phyloP scores from a whole-genome alignment of 2,113 vertebrate genomes.

The Crotalus tigris region DNA sequence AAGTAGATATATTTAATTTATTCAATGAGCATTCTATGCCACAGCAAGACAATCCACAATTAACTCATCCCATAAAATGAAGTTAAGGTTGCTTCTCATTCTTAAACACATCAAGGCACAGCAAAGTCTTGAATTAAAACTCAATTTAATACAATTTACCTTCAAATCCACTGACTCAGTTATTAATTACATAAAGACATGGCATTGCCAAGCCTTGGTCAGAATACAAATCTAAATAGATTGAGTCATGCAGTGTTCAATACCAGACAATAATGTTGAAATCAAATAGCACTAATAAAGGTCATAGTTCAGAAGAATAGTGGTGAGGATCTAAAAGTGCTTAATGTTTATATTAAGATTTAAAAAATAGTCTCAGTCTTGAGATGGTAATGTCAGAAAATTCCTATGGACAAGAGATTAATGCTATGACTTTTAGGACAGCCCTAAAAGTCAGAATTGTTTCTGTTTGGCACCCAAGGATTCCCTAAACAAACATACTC shows the following conservation, averaged over 20 bases:
- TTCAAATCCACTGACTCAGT: constrained; percentile 40
- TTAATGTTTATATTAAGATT: not conserved
- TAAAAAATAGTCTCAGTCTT: not conserved
- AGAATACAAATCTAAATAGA: constrained; percentile 11
- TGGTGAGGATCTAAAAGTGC: not conserved
- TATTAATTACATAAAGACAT: constrained; percentile 3
- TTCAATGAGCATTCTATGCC: constrained; percentile 55
- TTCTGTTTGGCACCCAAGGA: not conserved
- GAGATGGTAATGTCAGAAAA: not conserved
- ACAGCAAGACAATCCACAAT: constrained; percentile 68
- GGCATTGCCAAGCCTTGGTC: not conserved
- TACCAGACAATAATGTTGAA: not conserved
- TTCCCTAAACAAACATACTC: not conserved
- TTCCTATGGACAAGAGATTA: not conserved
- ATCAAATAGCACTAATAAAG: not conserved
- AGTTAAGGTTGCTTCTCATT: constrained; percentile 48
- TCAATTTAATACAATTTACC: constrained; percentile 27
- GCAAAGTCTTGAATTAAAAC: constrained; percentile 32
- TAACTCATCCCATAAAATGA: constrained; percentile 63
- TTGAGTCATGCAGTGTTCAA: accelerated
- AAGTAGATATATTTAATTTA: constrained; percentile 64
- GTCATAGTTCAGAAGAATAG: not conserved
- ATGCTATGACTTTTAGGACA: not conserved
- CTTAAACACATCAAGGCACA: constrained; percentile 34
- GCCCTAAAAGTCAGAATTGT: not conserved